Percentiles rank a stretch among this genome's conserved stretches.
Conservation (phyloP, 2,113 vertebrate genomes). For the Crocuta crocuta region DNA sequence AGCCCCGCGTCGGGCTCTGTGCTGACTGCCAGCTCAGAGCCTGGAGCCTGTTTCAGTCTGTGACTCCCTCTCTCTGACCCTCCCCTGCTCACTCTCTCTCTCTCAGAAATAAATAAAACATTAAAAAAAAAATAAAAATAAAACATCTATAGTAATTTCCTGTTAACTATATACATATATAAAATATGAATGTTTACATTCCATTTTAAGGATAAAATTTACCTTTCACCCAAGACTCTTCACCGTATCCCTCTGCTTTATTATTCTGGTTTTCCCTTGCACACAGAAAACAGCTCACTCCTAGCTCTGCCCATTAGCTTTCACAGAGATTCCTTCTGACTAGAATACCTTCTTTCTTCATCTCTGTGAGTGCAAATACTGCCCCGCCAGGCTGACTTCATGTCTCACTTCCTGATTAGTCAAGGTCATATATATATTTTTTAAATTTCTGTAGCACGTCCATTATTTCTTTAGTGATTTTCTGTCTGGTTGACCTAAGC, state of each 20-base stretch:
- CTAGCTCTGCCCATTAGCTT: neutral
- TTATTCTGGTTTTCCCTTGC: neutral
- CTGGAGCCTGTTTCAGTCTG: too few species aligned
- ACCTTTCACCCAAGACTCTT: neutral
- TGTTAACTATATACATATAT: neutral
- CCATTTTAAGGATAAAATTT: neutral
- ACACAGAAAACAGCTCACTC: neutral
- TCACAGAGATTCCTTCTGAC: neutral
- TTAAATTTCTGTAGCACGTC: neutral
- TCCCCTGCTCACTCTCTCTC: too few species aligned
- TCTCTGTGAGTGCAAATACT: neutral
- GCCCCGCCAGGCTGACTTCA: neutral
- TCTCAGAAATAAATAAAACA: too few species aligned
- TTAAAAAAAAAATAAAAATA: neutral
- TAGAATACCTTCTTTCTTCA: neutral
- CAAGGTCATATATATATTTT: neutral
- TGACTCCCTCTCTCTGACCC: too few species aligned
- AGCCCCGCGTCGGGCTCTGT: too few species aligned
- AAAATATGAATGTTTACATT: neutral
- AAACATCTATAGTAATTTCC: neutral
- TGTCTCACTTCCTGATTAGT: neutral
- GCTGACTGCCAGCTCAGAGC: too few species aligned
- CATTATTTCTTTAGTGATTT: too few species aligned
- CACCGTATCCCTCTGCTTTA: neutral
- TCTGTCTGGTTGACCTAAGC: too few species aligned